Evolutionary conservation across 2,797 vertebrate genomes (phyloP).

Genomic region (Muscicapa striata): DNA sequence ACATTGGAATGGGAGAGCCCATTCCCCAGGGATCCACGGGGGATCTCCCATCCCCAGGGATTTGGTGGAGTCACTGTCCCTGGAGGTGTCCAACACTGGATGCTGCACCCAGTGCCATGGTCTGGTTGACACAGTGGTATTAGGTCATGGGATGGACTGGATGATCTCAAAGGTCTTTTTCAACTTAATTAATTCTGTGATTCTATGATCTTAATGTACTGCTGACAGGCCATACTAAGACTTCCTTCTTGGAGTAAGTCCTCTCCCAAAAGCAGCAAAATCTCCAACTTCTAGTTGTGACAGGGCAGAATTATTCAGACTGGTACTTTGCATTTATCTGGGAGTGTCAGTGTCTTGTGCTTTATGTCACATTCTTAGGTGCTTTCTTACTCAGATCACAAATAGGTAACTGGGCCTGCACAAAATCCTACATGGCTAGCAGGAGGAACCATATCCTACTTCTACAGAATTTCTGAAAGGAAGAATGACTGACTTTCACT

Average conservation of each 20-base stretch:
- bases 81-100: not conserved
- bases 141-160: not conserved
- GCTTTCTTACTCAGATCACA: not conserved
- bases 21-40: too few species aligned
- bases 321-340: not conserved
- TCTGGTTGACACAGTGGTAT: not conserved
- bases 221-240: not conserved
- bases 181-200: not conserved
- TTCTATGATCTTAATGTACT: not conserved
- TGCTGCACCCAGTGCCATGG: too few species aligned
- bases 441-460: not conserved
- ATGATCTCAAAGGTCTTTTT: not conserved
- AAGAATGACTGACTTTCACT: not conserved
- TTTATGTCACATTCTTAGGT: not conserved
- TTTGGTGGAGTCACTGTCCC: not conserved
- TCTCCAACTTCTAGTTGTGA: not conserved
- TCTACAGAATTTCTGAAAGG: not conserved
- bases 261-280: not conserved
- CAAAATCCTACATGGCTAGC: not conserved
- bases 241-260: not conserved
- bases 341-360: not conserved
- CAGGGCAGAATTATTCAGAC: not conserved
- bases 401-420: not conserved
- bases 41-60: not conserved
- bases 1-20: not conserved